These are phyloP conservation scores for Lerista edwardsae DNA, from an alignment of 2,797 vertebrate genomes.

Conservation along the genomic window DNA sequence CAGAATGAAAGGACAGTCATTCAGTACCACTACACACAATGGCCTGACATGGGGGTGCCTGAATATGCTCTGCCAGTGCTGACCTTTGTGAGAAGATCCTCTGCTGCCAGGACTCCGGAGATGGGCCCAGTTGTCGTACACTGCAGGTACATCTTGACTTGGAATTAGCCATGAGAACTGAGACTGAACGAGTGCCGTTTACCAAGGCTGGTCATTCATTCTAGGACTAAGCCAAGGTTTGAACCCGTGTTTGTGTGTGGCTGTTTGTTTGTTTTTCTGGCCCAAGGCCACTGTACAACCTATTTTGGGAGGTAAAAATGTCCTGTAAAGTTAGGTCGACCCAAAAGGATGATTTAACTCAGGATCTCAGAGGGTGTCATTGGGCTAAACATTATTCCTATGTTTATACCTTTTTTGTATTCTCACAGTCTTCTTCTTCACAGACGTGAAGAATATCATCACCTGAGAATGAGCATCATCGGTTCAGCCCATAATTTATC, in stretches of 20 bases:
- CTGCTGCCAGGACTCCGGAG: slow-evolving; percentile 83
- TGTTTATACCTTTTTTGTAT: neutral
- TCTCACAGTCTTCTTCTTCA: neutral
- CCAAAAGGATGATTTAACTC: neutral
- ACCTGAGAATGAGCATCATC: neutral
- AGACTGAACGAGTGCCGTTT: neutral
- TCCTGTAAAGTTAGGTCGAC: no score
- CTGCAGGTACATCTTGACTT: slow-evolving; percentile 86
- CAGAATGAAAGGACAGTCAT: slow-evolving; percentile 91
- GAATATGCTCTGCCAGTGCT: slow-evolving; percentile 96
- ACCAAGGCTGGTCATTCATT: neutral
- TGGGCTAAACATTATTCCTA: neutral
- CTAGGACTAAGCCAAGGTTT: neutral
- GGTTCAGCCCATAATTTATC: neutral
- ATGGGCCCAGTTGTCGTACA: slow-evolving; percentile 95
- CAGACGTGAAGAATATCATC: neutral
- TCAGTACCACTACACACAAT: slow-evolving; percentile 98
- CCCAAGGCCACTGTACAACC: neutral
- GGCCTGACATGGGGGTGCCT: slow-evolving; percentile 98
- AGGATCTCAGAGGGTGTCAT: neutral
- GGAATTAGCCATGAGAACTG: no score
- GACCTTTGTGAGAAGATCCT: slow-evolving; percentile 95
- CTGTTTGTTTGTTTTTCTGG: no score
- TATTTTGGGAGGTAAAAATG: neutral
- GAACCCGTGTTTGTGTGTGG: neutral